Conservation (phyloP, 2,888 invertebrate genomes). For the Torymus tubicola region DNA sequence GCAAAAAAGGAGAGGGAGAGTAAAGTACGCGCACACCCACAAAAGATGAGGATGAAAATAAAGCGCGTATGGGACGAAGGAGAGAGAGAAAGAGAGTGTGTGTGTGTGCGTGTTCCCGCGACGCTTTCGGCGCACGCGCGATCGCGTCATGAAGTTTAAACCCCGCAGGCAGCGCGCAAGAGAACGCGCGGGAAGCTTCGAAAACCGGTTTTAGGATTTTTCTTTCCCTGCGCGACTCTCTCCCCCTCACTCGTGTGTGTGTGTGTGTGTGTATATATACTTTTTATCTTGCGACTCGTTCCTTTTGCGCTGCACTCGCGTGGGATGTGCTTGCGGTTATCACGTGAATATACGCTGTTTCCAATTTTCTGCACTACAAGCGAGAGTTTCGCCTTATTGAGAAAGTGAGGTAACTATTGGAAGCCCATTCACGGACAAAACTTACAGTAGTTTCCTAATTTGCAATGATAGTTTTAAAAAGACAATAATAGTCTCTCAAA, state of each 20-base stretch:
- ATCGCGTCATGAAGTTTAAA: constrained; percentile 22
- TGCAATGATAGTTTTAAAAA: too few relatives aligned
- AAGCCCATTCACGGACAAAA: too few relatives aligned
- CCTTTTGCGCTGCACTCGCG: neutral
- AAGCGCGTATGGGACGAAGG: neutral
- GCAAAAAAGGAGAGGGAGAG: too few relatives aligned
- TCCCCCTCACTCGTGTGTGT: neutral
- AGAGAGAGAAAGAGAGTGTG: constrained; percentile 3
- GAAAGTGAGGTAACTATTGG: too few relatives aligned
- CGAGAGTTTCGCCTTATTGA: too few relatives aligned
- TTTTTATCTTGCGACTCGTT: neutral
- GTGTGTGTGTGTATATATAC: neutral
- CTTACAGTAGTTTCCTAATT: too few relatives aligned
- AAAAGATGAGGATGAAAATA: neutral
- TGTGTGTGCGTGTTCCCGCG: too few relatives aligned
- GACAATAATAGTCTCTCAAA: too few relatives aligned
- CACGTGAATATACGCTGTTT: neutral
- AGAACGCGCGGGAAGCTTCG: neutral
- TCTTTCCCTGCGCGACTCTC: neutral
- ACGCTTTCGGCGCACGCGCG: constrained; percentile 10
- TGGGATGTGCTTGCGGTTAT: neutral
- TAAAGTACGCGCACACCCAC: too few relatives aligned
- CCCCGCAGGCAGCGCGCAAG: neutral
- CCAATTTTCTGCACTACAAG: too few relatives aligned
- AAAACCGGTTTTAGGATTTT: constrained; percentile 9